Base-by-base conservation (phyloP, 1,140 invertebrate genomes). In the Drosophila ficusphila region DNA sequence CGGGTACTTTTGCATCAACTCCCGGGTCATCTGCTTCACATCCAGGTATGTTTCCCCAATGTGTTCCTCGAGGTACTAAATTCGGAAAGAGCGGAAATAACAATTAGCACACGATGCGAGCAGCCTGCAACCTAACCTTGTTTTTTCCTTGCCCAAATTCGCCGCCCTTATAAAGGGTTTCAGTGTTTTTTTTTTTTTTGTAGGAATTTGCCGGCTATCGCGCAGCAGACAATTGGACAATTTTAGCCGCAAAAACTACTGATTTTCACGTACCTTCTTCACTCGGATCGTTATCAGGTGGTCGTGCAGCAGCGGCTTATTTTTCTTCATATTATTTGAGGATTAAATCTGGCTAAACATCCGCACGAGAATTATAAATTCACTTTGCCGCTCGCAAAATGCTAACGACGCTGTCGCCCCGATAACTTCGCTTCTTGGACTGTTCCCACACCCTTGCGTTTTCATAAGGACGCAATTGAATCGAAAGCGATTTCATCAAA, bases 1-100 rank as follows among this genome's bases (percentile, higher is more conserved):
- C 14, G 93, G 93, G 90, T 95, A 96, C 73, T 93, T 93, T 79
- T 93, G 93, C 92, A 95, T 94, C 25, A 96, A 92, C 72, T 93
- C 92, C 85, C 94, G 94, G 69, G 95, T 94, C 95, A 96, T 96
- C 86, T 94, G 93, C 74, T 94, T 93, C 25, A 96, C 94, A 93
- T 96, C 94, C 51, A 96, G 93, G 73, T 94, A 95, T 1, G 94
- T 94, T 86, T 95, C 94, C 68, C 95, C 94, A 65, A 95, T 94
- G 91, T 95, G 95, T 75, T 95, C 94, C 58, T 94, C 94, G 36
- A 96, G 92, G 88, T 95, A 95, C 92, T 95, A 36, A 3, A 47
- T 41, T 7, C 54, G 18, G 6, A 31, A 68, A 16, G n/a, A n/a
- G n/a, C n/a, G 12, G 0, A 36, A 25, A 60, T 48, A 16, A 18